Evolutionary conservation across 1,140 invertebrate genomes (phyloP).

Genomic region (Nomia melanderi): DNA sequence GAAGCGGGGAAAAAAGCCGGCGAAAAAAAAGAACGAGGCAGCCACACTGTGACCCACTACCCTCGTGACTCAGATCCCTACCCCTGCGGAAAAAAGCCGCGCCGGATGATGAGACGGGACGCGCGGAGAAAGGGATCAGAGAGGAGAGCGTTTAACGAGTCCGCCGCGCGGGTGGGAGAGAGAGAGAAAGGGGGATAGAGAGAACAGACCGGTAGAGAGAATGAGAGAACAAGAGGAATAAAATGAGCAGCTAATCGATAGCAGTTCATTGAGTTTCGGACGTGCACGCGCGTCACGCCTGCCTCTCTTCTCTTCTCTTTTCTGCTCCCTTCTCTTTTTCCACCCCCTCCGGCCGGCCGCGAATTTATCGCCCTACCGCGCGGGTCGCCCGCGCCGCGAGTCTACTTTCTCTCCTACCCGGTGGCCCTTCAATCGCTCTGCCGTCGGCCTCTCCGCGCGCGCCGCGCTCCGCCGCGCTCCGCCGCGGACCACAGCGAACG

Average conservation of each 20-base stretch:
- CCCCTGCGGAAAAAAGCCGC: conserved; percentile 54
- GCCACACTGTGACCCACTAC: conserved; percentile 72
- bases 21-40: neutral
- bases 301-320: neutral
- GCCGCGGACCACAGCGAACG: neutral
- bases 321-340: no score
- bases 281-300: conserved; percentile 54
- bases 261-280: conserved; percentile 78
- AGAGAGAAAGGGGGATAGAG: no score
- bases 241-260: conserved; percentile 78
- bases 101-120: conserved; percentile 22
- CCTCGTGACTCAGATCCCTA: conserved; percentile 75
- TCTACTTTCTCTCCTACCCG: neutral
- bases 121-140: conserved; percentile 28
- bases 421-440: conserved; percentile 20
- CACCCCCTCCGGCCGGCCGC: neutral
- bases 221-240: conserved; percentile 66
- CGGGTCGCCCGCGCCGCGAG: no score
- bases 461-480: neutral
- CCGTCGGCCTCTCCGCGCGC: conserved; percentile 19
- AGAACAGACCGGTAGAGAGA: no score
- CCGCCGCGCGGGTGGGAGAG: conserved; percentile 64
- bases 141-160: conserved; percentile 58
- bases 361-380: neutral
- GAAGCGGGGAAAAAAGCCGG: neutral